Evolutionary conservation across 2,797 vertebrate species (phyloP).

Genomic region (Periparus ater): DNA sequence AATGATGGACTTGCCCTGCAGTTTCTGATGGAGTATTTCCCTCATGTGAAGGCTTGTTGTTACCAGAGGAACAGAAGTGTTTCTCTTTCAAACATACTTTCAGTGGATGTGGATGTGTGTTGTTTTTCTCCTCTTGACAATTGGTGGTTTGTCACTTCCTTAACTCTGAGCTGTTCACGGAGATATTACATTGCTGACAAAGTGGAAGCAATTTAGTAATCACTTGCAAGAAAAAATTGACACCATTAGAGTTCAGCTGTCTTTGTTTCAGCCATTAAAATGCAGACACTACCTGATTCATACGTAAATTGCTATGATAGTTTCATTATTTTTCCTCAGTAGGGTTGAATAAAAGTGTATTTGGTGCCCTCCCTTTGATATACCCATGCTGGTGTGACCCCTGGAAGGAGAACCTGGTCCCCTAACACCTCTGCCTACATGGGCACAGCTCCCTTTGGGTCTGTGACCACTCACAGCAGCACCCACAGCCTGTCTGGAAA

Average conservation of each 20-base stretch:
- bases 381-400: accelerated
- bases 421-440: accelerated
- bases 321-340: background rate
- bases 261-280: slow-evolving; percentile 22
- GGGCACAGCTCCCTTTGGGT: background rate
- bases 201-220: slow-evolving; percentile 46
- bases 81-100: background rate
- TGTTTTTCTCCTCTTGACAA: background rate
- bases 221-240: background rate
- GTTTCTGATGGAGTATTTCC: background rate
- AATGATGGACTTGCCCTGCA: background rate
- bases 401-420: background rate
- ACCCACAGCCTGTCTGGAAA: background rate
- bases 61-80: background rate
- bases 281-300: background rate
- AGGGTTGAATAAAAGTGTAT: background rate
- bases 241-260: slow-evolving; percentile 1
- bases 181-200: background rate
- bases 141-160: background rate
- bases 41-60: background rate
- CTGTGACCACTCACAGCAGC: background rate
- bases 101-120: background rate
- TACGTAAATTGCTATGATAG: background rate
- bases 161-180: background rate
- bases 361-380: background rate